Evolutionary conservation across 2,797 vertebrate species (phyloP).

Genomic region (Avahi laniger): DNA sequence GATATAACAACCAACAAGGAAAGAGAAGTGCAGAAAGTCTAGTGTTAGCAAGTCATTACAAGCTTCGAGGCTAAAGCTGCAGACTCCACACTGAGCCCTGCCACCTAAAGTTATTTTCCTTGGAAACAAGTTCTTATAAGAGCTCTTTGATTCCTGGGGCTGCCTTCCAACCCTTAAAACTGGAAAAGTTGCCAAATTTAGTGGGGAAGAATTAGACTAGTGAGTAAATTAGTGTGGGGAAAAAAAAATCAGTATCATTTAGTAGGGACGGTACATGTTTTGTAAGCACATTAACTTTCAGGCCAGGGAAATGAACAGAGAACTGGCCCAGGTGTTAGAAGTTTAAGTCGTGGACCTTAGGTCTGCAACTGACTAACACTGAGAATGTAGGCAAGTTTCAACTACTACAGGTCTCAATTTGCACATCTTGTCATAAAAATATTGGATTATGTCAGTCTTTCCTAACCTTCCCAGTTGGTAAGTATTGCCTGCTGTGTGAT

Average conservation of each 20-base stretch:
- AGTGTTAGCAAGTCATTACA: constrained; percentile 46
- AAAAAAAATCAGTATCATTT: not conserved
- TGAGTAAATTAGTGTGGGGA: not conserved
- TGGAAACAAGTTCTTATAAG: constrained; percentile 20
- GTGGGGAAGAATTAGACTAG: constrained; percentile 17
- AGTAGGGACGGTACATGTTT: not conserved
- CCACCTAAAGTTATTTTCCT: not conserved
- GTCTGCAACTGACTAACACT: not conserved
- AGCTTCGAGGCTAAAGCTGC: not conserved
- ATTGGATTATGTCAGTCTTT: not conserved
- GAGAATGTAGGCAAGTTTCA: not conserved
- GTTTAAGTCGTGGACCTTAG: not conserved
- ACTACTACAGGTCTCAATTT: not conserved
- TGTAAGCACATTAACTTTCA: not conserved
- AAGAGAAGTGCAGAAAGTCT: constrained; percentile 1
- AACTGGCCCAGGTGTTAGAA: not conserved
- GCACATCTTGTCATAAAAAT: not conserved
- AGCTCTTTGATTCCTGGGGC: not conserved
- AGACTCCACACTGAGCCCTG: not conserved
- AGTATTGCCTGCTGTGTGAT: not conserved
- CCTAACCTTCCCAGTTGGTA: not conserved
- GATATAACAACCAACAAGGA: not conserved
- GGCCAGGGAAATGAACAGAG: not conserved
- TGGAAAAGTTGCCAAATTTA: constrained; percentile 25
- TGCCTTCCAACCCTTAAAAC: not conserved